Conservation (phyloP, 92 coral and sea anemone species). For the Porites divaricata region DNA sequence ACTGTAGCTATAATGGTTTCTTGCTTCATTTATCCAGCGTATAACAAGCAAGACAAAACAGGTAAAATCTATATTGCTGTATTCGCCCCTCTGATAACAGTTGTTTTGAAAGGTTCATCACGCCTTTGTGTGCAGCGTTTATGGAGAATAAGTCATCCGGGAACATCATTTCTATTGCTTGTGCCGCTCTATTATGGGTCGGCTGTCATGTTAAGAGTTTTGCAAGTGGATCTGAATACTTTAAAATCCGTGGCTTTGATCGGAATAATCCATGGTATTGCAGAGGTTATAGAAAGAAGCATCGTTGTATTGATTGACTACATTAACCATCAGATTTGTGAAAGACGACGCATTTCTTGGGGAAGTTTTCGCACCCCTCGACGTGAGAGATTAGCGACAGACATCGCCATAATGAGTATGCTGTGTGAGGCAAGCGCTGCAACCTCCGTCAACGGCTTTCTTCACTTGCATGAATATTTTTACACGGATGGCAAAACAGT, state of each 20-base stretch:
- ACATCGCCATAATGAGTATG: slow-evolving; percentile 34
- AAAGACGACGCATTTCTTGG: slow-evolving; percentile 1
- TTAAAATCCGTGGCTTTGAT: slow-evolving; percentile 12
- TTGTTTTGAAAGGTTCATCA: neutral
- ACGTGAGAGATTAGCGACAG: slow-evolving; percentile 31
- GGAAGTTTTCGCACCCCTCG: slow-evolving; percentile 45
- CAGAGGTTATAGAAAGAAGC: slow-evolving; percentile 32
- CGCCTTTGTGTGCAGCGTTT: slow-evolving; percentile 14
- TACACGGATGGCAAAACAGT: neutral
- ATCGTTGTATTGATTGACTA: slow-evolving; percentile 20
- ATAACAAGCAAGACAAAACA: slow-evolving; percentile 5
- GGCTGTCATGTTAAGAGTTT: slow-evolving; percentile 8
- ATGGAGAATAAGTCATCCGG: slow-evolving; percentile 39
- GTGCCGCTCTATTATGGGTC: slow-evolving; percentile 31
- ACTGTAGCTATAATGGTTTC: neutral
- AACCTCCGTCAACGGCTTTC: slow-evolving; percentile 10
- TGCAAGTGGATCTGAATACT: slow-evolving; percentile 5
- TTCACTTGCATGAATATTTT: slow-evolving; percentile 16
- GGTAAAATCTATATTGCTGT: slow-evolving; percentile 21
- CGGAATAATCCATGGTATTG: slow-evolving; percentile 18
- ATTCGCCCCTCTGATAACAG: slow-evolving; percentile 4
- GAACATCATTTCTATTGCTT: slow-evolving; percentile 25
- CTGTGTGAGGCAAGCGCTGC: slow-evolving; percentile 19
- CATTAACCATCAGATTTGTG: slow-evolving; percentile 4
- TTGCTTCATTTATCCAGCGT: neutral